Conservation (phyloP, 2,888 invertebrate genomes). For the Cataglyphis albicans region DNA sequence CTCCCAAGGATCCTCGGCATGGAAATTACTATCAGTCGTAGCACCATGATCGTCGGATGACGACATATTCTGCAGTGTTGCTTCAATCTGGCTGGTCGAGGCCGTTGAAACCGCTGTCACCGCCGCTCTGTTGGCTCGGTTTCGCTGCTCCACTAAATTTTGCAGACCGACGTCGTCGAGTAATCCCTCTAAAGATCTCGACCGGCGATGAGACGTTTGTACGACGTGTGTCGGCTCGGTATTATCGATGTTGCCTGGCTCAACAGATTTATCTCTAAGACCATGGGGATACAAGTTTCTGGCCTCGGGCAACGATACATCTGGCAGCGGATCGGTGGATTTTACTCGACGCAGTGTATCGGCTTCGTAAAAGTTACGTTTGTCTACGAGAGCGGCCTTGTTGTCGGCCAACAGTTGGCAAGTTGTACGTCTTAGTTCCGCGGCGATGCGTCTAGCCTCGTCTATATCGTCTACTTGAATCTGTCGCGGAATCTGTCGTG, state of each 20-base stretch:
- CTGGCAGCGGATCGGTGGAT: conserved; percentile 82
- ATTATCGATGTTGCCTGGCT: conserved; percentile 60
- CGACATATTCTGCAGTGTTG: background rate
- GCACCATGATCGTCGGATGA: background rate
- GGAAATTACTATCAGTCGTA: conserved; percentile 54
- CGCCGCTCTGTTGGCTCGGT: conserved; percentile 74
- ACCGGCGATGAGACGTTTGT: conserved; percentile 85
- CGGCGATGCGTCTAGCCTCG: conserved; percentile 83
- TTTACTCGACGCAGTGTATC: conserved; percentile 88
- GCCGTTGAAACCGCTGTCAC: conserved; percentile 57
- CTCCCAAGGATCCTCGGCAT: conserved; percentile 91
- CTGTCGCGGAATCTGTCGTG: conserved; percentile 80
- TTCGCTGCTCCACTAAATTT: conserved; percentile 79
- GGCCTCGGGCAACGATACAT: conserved; percentile 78
- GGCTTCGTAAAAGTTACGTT: conserved; percentile 91
- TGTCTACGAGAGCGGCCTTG: conserved; percentile 87
- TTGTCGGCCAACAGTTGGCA: conserved; percentile 82
- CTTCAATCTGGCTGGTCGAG: conserved; percentile 54
- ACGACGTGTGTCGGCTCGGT: conserved; percentile 58
- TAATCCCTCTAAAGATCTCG: conserved; percentile 88
- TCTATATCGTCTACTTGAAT: conserved; percentile 82
- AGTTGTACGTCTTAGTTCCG: conserved; percentile 83
- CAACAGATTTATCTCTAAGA: conserved; percentile 82
- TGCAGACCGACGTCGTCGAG: conserved; percentile 86
- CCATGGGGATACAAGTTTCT: conserved; percentile 85